Percentiles rank a stretch among this genome's conserved stretches.
Evolutionary conservation across 2,113 vertebrate species (phyloP).

Genomic region (Amphiprion percula): DNA sequence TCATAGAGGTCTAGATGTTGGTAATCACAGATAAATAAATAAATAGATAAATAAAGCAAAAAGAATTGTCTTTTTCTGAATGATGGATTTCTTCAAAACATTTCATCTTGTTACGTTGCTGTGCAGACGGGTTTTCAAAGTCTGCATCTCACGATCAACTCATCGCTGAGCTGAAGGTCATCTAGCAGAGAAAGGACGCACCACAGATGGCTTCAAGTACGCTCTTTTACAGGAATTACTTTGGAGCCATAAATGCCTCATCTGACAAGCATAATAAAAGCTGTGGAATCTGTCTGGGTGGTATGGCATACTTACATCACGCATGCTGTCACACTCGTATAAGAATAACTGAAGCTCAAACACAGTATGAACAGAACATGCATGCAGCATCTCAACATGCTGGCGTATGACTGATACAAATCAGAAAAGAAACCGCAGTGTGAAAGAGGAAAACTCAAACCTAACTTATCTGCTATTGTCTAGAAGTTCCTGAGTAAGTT

Average conservation of each 20-base stretch:
- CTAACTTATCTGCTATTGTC: neutral
- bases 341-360: conserved; percentile 18
- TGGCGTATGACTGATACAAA: neutral
- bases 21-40: no score
- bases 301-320: conserved; percentile 13
- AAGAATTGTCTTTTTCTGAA: no score
- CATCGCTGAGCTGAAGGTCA: conserved; percentile 27
- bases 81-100: neutral
- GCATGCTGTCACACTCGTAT: conserved; percentile 7
- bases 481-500: neutral
- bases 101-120: neutral
- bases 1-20: no score
- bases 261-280: conserved; percentile 49
- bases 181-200: conserved; percentile 14
- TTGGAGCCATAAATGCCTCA: conserved; percentile 3
- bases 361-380: neutral
- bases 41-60: no score
- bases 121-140: neutral
- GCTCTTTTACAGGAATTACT: conserved; percentile 5
- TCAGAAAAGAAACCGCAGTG: neutral
- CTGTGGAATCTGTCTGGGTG: conserved; percentile 23
- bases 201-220: conserved; percentile 47
- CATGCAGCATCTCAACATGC: neutral
- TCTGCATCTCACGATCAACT: neutral
- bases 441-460: neutral